phyloP scores from a whole-genome alignment of 2,888 invertebrate species.

The Apotomis turbidana region DNA sequence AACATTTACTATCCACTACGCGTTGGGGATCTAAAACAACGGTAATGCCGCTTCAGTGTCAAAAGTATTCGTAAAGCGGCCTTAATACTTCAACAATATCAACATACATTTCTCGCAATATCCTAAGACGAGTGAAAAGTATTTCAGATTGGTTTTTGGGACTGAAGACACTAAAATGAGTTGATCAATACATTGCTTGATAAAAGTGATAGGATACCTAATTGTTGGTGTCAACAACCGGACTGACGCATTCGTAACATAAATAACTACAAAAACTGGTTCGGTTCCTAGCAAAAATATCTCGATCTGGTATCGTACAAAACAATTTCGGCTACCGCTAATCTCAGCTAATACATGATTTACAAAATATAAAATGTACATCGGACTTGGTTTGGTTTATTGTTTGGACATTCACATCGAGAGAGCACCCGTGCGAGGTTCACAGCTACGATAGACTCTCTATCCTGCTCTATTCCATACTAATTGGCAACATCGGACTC shows the following conservation, averaged over 20 bases:
- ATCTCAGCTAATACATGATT: constrained; percentile 20
- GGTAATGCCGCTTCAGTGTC: constrained; percentile 1
- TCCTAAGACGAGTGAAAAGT: neutral
- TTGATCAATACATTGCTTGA: constrained; percentile 2
- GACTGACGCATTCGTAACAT: neutral
- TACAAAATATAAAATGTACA: constrained; percentile 20
- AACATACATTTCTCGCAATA: neutral
- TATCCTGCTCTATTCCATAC: constrained; percentile 3
- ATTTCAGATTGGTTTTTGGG: constrained; percentile 1
- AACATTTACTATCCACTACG: constrained; percentile 51
- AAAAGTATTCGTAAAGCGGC: constrained; percentile 4
- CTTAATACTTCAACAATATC: neutral
- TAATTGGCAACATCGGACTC: constrained; percentile 18
- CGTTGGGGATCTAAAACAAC: constrained; percentile 64
- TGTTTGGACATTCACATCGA: constrained; percentile 11
- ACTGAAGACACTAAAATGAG: neutral
- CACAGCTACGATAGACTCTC: neutral
- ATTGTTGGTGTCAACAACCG: neutral
- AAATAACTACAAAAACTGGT: constrained; percentile 12
- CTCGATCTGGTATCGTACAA: constrained; percentile 4
- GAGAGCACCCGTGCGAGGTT: constrained; percentile 22
- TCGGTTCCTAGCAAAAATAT: constrained; percentile 33
- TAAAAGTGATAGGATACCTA: neutral
- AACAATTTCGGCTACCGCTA: constrained; percentile 10
- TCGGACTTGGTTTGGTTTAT: neutral